Conservation (phyloP, 2,113 vertebrate genomes). For the Erythrolamprus reginae region DNA sequence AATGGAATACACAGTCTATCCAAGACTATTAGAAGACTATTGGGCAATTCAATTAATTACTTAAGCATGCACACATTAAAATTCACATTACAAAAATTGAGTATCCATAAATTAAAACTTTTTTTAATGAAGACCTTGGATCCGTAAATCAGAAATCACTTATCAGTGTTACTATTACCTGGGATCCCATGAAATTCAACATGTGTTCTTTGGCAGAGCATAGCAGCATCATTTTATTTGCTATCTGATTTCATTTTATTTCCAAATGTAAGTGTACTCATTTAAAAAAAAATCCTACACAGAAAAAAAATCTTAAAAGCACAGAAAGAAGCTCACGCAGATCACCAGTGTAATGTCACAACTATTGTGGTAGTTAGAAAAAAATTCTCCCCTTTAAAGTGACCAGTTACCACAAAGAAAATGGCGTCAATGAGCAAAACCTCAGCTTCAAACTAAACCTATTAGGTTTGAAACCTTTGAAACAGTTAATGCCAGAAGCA, state of each 20-base stretch:
- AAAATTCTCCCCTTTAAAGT: neutral
- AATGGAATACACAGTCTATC: neutral
- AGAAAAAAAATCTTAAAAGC: slow-evolving; percentile 1
- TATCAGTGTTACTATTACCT: neutral
- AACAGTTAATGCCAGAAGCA: slow-evolving; percentile 37
- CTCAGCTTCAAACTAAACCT: slow-evolving; percentile 34
- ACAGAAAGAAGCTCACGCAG: neutral
- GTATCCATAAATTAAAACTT: neutral
- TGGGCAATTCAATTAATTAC: neutral
- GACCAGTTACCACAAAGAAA: slow-evolving; percentile 19
- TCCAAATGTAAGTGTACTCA: neutral
- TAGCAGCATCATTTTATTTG: neutral
- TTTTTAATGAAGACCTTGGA: neutral
- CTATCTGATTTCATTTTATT: neutral
- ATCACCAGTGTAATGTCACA: slow-evolving; percentile 12
- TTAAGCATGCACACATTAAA: neutral
- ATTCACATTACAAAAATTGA: neutral
- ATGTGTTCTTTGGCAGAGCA: neutral
- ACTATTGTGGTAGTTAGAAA: neutral
- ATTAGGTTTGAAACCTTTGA: slow-evolving; percentile 22
- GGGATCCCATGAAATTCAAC: neutral
- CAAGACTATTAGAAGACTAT: neutral
- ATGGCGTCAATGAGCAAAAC: slow-evolving; percentile 19
- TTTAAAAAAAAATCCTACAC: neutral
- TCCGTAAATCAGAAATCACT: neutral